Evolutionary conservation across 2,113 vertebrate species (phyloP).

Genomic region (Gambusia holbrooki): DNA sequence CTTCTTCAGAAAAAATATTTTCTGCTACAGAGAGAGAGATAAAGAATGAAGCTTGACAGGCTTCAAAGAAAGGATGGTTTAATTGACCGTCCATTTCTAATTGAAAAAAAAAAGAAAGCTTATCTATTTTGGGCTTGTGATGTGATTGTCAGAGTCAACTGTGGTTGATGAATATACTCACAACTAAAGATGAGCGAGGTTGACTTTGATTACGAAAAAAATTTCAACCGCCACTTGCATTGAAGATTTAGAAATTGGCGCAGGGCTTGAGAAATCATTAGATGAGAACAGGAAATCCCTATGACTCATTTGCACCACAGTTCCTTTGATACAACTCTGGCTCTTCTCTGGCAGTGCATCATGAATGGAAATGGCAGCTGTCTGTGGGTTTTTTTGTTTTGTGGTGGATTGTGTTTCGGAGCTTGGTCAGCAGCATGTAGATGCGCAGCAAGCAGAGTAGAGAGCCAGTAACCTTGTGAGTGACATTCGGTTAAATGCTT

Average conservation of each 20-base stretch:
- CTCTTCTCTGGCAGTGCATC: conserved; percentile 46
- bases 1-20: conserved; percentile 47
- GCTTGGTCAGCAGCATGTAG: conserved; percentile 81
- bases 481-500: conserved; percentile 80
- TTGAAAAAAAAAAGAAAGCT: conserved; percentile 34
- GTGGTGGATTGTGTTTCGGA: conserved; percentile 79
- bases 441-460: conserved; percentile 72
- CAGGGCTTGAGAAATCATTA: conserved; percentile 59
- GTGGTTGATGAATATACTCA: conserved; percentile 53
- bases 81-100: conserved; percentile 61
- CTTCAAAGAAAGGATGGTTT: conserved; percentile 52
- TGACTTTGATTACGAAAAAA: conserved; percentile 61
- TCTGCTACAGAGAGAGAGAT: conserved; percentile 42
- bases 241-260: conserved; percentile 59
- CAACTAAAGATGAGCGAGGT: conserved; percentile 53
- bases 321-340: conserved; percentile 70
- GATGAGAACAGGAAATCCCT: conserved; percentile 62
- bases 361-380: conserved; percentile 68
- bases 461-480: conserved; percentile 80
- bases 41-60: conserved; percentile 21
- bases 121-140: conserved; percentile 49
- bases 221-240: conserved; percentile 42
- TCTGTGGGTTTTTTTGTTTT: conserved; percentile 27
- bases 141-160: conserved; percentile 27
- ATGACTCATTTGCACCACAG: conserved; percentile 71